Percentiles rank a stretch among this genome's conserved stretches.
phyloP scores from a whole-genome alignment of 2,797 vertebrate species.

The Hippopotamyrus pictus region DNA sequence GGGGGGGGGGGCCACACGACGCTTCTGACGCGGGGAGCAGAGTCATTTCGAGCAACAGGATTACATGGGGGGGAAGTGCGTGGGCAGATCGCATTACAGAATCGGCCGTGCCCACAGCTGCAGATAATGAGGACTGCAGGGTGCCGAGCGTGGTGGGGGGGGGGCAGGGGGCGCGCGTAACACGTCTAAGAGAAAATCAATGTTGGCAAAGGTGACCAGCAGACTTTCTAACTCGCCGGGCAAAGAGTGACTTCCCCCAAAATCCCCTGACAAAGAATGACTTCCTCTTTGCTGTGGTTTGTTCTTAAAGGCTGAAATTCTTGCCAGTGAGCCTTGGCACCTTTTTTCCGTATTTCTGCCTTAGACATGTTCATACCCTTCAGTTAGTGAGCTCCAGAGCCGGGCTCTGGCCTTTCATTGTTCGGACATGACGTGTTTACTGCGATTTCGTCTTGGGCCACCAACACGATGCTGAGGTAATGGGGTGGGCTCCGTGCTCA shows the following conservation, averaged over 20 bases:
- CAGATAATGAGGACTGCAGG: background rate
- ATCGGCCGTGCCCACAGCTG: background rate
- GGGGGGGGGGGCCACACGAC: background rate
- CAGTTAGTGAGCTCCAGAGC: background rate
- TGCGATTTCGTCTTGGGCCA: constrained; percentile 12
- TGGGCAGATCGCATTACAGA: background rate
- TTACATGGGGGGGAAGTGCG: background rate
- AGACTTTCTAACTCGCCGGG: background rate
- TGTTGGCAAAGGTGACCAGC: background rate
- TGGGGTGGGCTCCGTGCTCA: background rate
- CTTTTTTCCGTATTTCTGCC: background rate
- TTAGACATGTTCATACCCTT: background rate
- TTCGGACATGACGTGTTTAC: constrained; percentile 1
- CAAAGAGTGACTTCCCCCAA: background rate
- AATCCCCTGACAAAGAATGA: background rate
- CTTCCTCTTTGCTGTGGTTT: constrained; percentile 7
- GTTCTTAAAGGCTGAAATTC: background rate
- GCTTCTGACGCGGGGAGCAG: background rate
- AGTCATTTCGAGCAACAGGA: background rate
- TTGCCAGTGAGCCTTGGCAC: background rate
- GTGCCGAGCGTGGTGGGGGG: background rate
- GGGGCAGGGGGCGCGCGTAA: background rate
- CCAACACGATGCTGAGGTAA: constrained; percentile 12
- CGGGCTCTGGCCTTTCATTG: background rate
- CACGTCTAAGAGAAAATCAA: background rate